Conservation (phyloP, 2,797 vertebrate genomes). For the Antrozous pallidus region DNA sequence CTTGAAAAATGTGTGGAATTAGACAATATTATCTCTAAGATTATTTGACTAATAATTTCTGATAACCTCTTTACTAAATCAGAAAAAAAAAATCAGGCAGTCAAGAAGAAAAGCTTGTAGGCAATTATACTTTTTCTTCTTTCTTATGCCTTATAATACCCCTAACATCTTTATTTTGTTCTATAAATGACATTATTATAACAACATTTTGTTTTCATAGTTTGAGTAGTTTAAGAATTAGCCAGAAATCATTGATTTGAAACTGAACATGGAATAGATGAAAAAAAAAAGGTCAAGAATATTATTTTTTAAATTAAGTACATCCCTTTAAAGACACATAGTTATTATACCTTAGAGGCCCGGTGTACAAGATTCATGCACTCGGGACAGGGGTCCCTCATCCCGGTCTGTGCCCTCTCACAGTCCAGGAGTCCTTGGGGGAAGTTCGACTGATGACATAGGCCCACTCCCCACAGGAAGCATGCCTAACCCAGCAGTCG, state of each 20-base stretch:
- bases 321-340: slow-evolving; percentile 49
- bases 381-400: too few relatives aligned
- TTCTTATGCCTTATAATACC: background rate
- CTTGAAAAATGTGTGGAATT: slow-evolving; percentile 21
- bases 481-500: too few relatives aligned
- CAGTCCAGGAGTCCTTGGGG: too few relatives aligned
- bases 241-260: background rate
- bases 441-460: too few relatives aligned
- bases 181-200: background rate
- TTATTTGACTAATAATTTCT: slow-evolving; percentile 14
- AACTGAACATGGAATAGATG: background rate
- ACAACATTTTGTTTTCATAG: background rate
- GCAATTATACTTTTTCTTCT: background rate
- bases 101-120: background rate
- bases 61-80: background rate
- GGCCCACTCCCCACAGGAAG: fast-evolving
- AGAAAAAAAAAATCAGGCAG: background rate
- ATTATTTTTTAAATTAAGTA: background rate
- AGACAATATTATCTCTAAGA: background rate
- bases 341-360: background rate
- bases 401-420: too few relatives aligned
- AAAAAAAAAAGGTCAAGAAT: background rate
- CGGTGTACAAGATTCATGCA: too few relatives aligned
- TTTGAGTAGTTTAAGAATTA: background rate
- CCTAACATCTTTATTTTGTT: background rate